phyloP scores from a whole-genome alignment of 1,140 invertebrate species.

The Nasonia longicornis region DNA sequence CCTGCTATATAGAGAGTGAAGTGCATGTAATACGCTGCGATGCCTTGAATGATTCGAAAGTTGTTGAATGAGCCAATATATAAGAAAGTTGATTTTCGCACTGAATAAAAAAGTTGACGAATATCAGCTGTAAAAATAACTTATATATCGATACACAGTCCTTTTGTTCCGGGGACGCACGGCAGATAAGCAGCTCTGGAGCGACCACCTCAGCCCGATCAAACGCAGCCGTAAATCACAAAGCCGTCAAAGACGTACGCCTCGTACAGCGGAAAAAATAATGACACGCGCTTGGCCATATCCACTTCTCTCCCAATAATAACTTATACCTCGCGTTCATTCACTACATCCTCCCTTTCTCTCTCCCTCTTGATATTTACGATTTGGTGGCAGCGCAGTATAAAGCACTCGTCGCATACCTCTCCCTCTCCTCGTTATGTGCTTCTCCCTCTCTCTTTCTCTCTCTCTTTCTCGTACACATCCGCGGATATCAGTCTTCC shows the following conservation, averaged over 20 bases:
- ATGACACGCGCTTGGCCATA: constrained; percentile 26
- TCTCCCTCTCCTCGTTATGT: constrained; percentile 2
- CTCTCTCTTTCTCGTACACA: background rate
- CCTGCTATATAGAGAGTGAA: too few relatives aligned
- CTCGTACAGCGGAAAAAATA: background rate
- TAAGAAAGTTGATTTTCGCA: too few relatives aligned
- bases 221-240: constrained; percentile 54
- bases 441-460: background rate
- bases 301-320: constrained; percentile 20
- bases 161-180: background rate
- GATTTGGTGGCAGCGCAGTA: constrained; percentile 11
- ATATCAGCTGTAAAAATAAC: too few relatives aligned
- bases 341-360: constrained; percentile 5
- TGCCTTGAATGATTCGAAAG: background rate
- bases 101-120: too few relatives aligned
- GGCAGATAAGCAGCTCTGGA: constrained; percentile 8
- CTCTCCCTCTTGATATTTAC: constrained; percentile 20
- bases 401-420: constrained; percentile 6
- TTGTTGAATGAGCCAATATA: background rate
- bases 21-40: too few relatives aligned
- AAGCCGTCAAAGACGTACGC: constrained; percentile 46
- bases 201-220: constrained; percentile 15
- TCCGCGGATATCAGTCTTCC: constrained; percentile 25
- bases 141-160: constrained; percentile 34
- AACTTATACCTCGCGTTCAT: constrained; percentile 5